A percentile compares a stretch with the other conserved stretches of the same genome.
Conservation (phyloP, 2,888 invertebrate species). For the Leucophenga montana region DNA sequence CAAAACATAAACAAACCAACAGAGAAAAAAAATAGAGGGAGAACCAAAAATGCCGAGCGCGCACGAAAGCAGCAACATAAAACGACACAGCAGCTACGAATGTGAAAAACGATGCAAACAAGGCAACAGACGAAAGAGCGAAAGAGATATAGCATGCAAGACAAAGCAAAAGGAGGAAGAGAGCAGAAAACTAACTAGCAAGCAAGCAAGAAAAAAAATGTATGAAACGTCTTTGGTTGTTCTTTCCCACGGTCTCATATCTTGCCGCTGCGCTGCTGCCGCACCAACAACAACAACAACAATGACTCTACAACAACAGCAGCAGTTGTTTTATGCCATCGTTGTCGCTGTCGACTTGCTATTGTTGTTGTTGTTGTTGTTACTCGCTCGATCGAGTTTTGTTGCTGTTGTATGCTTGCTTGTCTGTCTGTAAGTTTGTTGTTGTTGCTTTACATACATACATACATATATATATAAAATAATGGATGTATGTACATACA, state of each 20-base stretch:
- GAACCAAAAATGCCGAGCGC: slow-evolving; percentile 47
- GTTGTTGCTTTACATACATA: slow-evolving; percentile 4
- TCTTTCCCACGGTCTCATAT: slow-evolving; percentile 74
- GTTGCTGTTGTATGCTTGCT: slow-evolving; percentile 37
- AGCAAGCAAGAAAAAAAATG: slow-evolving; percentile 31
- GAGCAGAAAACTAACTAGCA: slow-evolving; percentile 43
- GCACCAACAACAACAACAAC: slow-evolving; percentile 30
- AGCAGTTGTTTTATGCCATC: slow-evolving; percentile 18
- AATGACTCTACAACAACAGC: slow-evolving; percentile 25
- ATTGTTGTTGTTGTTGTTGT: slow-evolving; percentile 18
- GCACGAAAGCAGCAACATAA: background rate
- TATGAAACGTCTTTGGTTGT: slow-evolving; percentile 69
- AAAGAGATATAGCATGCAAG: slow-evolving; percentile 46
- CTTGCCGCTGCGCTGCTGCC: slow-evolving; percentile 54
- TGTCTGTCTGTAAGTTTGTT: slow-evolving; percentile 9
- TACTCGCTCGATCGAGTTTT: slow-evolving; percentile 57
- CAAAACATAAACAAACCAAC: slow-evolving; percentile 37
- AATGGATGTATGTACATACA: slow-evolving; percentile 18
- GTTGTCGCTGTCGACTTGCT: slow-evolving; percentile 9
- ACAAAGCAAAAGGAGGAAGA: slow-evolving; percentile 61
- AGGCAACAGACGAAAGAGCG: background rate
- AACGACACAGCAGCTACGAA: slow-evolving; percentile 42
- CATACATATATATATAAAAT: no score
- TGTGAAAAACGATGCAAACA: background rate
- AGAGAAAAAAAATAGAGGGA: slow-evolving; percentile 13